Evolutionary conservation across 2,888 invertebrate genomes (phyloP), one percentile per base, ranked within the genome.

Genomic region (Andrena bicolor): DNA sequence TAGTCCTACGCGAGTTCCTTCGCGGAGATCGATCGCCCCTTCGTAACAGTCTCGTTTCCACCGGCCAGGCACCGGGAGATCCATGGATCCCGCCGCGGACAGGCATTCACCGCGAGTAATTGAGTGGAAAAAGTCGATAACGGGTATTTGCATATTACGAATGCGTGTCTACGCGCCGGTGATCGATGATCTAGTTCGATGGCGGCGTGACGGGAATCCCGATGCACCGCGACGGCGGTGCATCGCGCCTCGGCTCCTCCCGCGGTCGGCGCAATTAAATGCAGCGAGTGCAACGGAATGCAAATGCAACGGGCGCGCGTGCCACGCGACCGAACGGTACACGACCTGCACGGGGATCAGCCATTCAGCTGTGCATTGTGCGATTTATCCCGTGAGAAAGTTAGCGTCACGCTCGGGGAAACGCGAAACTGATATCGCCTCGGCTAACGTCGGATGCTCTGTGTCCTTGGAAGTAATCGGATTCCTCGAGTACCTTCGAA

Each of bases 111-210:
- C 8, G 1, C 16, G 70, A 16, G 51, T 20, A 66, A 77, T 61
- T 20, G 51, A 28, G 16, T 26, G 70, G 51, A 32, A 80, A 65
- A 71, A 56, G 13, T 66, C 64, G 65, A 23, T 76, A 80, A 80
- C 80, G 77, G 76, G 64, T 60, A 65, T 80, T 66, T 70, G 70
- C 77, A 61, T 80, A 53, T 70, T 26, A 71, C 60, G 76, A 79
- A 65, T 70, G 79, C 69, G 76, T 35, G 23, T 35, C 32, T 72
- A 32, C 64, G 64, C 79, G 3, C 69, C 41, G 80, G 48, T 71
- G 74, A 70, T 75, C 80, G 82, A 80, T 80, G 70, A 82, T 80
- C 82, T 75, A 71, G 70, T 82, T 82, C 66, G 71, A 80, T 53
- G n/a, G 1, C 69, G 30, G 2, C 80, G 80, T 81, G 80, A 79